Base-by-base conservation (phyloP, 2,797 vertebrate species). In the Betta splendens region DNA sequence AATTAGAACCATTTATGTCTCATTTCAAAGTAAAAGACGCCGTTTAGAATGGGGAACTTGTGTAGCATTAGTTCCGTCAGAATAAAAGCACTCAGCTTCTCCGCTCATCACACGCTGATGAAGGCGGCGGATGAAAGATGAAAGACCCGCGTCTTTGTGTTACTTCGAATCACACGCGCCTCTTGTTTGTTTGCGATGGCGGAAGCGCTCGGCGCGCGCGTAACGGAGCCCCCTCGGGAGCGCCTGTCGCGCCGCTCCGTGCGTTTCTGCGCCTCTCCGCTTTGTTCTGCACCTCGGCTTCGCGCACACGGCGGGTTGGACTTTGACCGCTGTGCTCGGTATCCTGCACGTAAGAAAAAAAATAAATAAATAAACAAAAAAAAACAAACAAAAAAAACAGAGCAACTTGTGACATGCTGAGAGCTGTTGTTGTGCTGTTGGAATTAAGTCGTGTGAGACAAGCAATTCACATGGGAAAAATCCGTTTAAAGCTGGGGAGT, bases 171-270 rank as follows among this genome's bases (percentile, higher is more conserved):
- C 70, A 70, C 59, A 75, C 71, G 80, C 8, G 55, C 56, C 59
- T 74, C 59, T 51, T 86, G 83, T 86, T 89, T 87, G 79, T 88
- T 86, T 88, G 80, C 79, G 81, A 86, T 72, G 62, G 79, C 17
- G 29, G 72, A 77, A 79, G 75, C n/a, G 57, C 72, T 79, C 16
- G 35, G 60, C 53, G 74, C 64, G 70, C 84, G 85, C 79, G 76
- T 77, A 79, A 82, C 79, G 70, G 81, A 85, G 66, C 66, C 88
- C 70, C 71, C 77, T 18, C 1, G 56, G 75, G 85, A 85, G 49
- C 26, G 20, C 28, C 83, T 80, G 84, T 86, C 86, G 86, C 37
- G 44, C 70, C 20, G 43, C 63, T 20, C 29, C 37, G 49, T 64
- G 73, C 72, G 75, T 75, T 75, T 70, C 62, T 64, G 80, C 35